Evolutionary conservation across 2,888 invertebrate genomes (phyloP), one percentile per base, ranked within the genome.

Genomic region (Keiferia lycopersicella): DNA sequence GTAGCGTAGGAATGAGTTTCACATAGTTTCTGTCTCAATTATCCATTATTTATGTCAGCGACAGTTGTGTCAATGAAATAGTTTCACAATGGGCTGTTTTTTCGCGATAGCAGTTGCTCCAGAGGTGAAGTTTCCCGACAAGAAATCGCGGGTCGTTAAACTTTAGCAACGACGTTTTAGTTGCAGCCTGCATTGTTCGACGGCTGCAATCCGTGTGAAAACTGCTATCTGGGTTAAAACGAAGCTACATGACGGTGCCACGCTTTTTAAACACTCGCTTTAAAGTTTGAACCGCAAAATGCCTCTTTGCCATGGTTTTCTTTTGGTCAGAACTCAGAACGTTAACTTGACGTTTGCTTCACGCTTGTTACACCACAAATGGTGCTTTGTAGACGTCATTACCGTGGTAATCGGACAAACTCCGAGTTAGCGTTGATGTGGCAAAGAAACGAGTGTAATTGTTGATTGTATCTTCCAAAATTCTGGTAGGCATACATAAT

Each of bases 161-260:
- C 84, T 79, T 64, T 64, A 64, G 68, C 72, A 72, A 75, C 77
- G 73, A 76, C 77, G 77, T 72, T 74, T 76, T 68, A 72, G 75
- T 76, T 76, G 77, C 76, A 74, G 78, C 77, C 77, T 80, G 81
- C 79, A 86, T 84, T 84, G 86, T 86, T 83, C 73, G 77, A 76
- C 75, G 81, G 76, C 78, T 81, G 83, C 86, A 83, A 83, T 79
- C 81, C 84, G 87, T 91, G 90, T 86, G 89, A 89, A 87, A 83
- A 83, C 71, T 74, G 73, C 79, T 78, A 81, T 81, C 79, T 81
- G 75, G 79, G 80, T 80, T 80, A 80, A 74, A 77, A 71, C 74
- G 71, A 12, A 41, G 41, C 65, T 22, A 65, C 22, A 22, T 59
- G 59, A 26, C 26, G 56, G 30, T 50, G 26, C 20, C 50, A 61